A percentile compares a stretch with the other conserved stretches of the same genome.
These are phyloP conservation scores for Taenaris catops DNA, from an alignment of 2,888 invertebrate species.

Conservation along the genomic window DNA sequence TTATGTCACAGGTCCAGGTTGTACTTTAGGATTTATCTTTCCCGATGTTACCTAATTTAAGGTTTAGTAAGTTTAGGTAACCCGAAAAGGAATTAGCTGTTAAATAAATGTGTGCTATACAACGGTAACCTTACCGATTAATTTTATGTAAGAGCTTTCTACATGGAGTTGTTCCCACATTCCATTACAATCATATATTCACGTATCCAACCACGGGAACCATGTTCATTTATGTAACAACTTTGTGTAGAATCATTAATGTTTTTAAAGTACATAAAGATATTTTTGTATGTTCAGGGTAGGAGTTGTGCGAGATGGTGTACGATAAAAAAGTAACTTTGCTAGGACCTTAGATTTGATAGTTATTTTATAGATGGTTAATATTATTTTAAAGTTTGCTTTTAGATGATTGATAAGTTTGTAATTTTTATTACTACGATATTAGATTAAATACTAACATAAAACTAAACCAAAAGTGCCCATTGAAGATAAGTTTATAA, in stretches of 20 bases:
- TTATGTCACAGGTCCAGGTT: slow-evolving; percentile 74
- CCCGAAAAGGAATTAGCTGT: slow-evolving; percentile 56
- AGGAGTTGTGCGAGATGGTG: slow-evolving; percentile 51
- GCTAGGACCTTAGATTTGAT: slow-evolving; percentile 74
- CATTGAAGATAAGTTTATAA: slow-evolving; percentile 79
- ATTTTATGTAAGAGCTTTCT: slow-evolving; percentile 45
- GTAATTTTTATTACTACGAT: slow-evolving; percentile 73
- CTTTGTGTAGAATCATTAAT: slow-evolving; percentile 46
- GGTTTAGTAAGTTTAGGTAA: slow-evolving; percentile 58
- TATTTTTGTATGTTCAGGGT: slow-evolving; percentile 77
- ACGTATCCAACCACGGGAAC: too few relatives aligned
- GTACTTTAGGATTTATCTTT: slow-evolving; percentile 66
- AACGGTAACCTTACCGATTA: slow-evolving; percentile 49
- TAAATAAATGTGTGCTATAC: slow-evolving; percentile 67
- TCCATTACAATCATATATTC: slow-evolving; percentile 17
- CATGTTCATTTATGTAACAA: slow-evolving; percentile 28
- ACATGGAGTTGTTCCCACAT: slow-evolving; percentile 42
- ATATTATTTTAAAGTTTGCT: slow-evolving; percentile 73
- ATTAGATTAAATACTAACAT: slow-evolving; percentile 76
- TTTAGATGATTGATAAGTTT: slow-evolving; percentile 73
- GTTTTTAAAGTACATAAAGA: slow-evolving; percentile 71
- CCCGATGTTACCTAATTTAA: slow-evolving; percentile 69
- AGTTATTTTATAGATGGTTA: slow-evolving; percentile 74
- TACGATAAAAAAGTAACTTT: slow-evolving; percentile 65
- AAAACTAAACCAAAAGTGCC: slow-evolving; percentile 81